These are phyloP conservation scores for Delia radicum DNA, from an alignment of 1,140 invertebrate species.

Conservation along the genomic window DNA sequence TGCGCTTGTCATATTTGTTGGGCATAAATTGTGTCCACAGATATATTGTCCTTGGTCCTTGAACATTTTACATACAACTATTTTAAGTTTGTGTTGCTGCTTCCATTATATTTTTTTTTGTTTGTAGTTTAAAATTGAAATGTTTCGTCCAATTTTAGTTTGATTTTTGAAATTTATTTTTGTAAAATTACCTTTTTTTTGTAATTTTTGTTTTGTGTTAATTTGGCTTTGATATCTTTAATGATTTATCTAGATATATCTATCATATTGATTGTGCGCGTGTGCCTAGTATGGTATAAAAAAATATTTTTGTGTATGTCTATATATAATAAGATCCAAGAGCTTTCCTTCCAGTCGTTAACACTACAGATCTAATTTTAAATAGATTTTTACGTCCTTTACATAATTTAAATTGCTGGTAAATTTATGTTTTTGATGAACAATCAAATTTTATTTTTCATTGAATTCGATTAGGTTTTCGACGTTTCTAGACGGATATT, in stretches of 20 bases:
- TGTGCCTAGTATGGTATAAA: neutral
- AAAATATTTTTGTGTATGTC: neutral
- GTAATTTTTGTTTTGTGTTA: neutral
- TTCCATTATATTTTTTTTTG: neutral
- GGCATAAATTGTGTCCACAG: neutral
- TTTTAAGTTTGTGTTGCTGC: constrained; percentile 8
- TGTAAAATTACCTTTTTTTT: neutral
- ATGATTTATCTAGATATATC: neutral
- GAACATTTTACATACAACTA: neutral
- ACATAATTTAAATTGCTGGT: too few relatives aligned
- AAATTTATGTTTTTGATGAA: too few relatives aligned
- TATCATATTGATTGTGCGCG: neutral
- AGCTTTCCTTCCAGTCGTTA: too few relatives aligned
- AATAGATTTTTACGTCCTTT: too few relatives aligned
- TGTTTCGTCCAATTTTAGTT: neutral
- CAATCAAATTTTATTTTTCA: too few relatives aligned
- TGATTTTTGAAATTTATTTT: neutral
- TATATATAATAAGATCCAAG: too few relatives aligned
- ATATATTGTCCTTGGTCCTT: neutral
- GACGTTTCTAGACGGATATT: too few relatives aligned
- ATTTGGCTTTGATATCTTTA: neutral
- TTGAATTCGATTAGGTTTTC: too few relatives aligned
- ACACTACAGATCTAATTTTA: too few relatives aligned
- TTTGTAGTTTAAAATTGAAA: neutral
- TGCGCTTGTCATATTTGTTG: neutral